Percentiles rank a stretch among this genome's conserved stretches.
Evolutionary conservation across 2,797 vertebrate species (phyloP).

Genomic region (Leuciscus waleckii): DNA sequence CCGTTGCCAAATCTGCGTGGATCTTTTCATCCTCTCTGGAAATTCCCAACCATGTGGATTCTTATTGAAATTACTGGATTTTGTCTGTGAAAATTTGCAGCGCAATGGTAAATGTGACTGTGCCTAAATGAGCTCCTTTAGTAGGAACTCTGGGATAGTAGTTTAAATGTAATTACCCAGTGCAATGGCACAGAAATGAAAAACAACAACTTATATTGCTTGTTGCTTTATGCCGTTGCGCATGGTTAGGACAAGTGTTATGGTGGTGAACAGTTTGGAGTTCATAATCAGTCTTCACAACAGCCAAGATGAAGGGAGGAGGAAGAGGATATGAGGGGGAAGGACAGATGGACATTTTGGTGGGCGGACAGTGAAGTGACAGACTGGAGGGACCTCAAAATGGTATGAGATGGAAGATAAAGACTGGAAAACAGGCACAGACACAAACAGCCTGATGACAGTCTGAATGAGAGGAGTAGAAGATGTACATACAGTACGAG

Average conservation of each 20-base stretch:
- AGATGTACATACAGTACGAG: constrained; percentile 22
- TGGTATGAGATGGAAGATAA: constrained; percentile 30
- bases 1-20: neutral
- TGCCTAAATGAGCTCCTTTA: neutral
- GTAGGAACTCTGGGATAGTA: neutral
- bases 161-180: neutral
- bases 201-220: neutral
- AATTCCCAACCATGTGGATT: neutral
- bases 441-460: constrained; percentile 32
- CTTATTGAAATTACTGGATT: neutral
- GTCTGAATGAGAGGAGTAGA: constrained; percentile 37
- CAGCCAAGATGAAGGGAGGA: neutral
- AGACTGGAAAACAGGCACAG: constrained; percentile 10
- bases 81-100: neutral
- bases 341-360: constrained; percentile 47
- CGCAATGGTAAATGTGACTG: neutral
- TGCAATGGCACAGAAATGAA: neutral
- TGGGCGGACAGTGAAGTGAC: constrained; percentile 42
- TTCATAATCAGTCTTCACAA: constrained; percentile 19
- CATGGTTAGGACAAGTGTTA: neutral
- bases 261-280: constrained; percentile 16
- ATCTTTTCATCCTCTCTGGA: neutral
- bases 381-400: constrained; percentile 43
- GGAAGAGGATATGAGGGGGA: constrained; percentile 27
- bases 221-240: neutral